Conservation (phyloP, 2,797 vertebrate species). For the Neosalanx taihuensis region DNA sequence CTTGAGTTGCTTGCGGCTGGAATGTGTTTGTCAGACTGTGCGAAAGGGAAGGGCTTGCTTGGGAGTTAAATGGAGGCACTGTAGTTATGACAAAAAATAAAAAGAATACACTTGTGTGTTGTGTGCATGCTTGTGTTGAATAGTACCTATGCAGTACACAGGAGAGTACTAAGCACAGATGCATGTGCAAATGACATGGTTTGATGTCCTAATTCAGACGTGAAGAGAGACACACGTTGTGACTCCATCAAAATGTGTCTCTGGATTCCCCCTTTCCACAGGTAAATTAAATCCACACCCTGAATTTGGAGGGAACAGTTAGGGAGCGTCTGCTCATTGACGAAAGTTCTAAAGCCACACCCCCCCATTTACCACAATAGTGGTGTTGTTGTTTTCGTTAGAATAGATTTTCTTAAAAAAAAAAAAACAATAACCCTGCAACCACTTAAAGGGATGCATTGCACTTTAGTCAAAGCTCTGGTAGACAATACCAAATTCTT, state of each 20-base stretch:
- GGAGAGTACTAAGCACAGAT: too few species aligned
- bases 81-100: conserved; percentile 4
- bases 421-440: neutral
- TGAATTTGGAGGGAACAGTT: conserved; percentile 9
- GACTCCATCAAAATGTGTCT: neutral
- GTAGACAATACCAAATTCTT: too few species aligned
- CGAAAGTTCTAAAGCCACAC: neutral
- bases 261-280: conserved; percentile 12
- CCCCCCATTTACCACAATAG: neutral
- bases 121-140: neutral
- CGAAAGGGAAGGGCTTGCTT: conserved; percentile 45
- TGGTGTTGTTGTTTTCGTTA: neutral
- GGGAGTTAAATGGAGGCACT: conserved; percentile 17
- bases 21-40: conserved; percentile 57
- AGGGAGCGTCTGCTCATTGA: neutral
- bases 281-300: conserved; percentile 1
- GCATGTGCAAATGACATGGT: too few species aligned
- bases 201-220: too few species aligned
- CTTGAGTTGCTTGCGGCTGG: conserved; percentile 49
- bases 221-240: neutral
- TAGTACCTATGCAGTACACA: too few species aligned
- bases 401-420: neutral
- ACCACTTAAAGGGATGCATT: neutral
- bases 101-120: neutral
- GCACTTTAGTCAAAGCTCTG: too few species aligned